These are phyloP conservation scores for Pipra filicauda DNA, from an alignment of 2,113 vertebrate species.

Conservation along the genomic window DNA sequence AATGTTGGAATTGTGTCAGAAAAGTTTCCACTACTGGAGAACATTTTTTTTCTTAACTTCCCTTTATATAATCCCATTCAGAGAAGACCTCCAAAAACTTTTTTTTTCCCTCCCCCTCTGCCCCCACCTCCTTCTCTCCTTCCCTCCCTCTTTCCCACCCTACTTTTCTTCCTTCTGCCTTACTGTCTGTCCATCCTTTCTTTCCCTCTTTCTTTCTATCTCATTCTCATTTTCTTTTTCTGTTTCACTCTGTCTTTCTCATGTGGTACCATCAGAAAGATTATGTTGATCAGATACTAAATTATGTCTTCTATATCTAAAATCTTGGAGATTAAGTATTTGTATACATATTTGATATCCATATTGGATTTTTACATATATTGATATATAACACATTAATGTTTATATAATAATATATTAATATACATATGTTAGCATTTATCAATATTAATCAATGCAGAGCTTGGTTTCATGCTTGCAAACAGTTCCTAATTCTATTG, in stretches of 20 bases:
- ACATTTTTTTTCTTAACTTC: neutral
- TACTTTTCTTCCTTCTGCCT: neutral
- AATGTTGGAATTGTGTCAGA: neutral
- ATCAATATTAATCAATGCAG: neutral
- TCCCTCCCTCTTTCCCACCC: neutral
- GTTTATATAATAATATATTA: neutral
- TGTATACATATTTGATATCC: neutral
- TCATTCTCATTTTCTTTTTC: neutral
- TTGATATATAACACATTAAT: neutral
- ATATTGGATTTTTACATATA: neutral
- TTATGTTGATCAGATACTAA: neutral
- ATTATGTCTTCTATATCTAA: neutral
- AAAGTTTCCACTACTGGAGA: neutral
- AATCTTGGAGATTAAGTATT: neutral
- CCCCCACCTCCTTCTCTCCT: too few species aligned
- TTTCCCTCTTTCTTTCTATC: neutral
- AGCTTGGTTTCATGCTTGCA: neutral
- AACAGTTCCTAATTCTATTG: neutral
- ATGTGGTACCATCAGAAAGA: neutral
- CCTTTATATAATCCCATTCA: neutral
- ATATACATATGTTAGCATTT: neutral
- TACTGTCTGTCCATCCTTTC: rapidly evolving
- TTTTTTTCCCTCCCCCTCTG: neutral
- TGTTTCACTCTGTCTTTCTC: neutral
- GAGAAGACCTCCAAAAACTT: neutral